Evolutionary conservation across 2,797 vertebrate genomes (phyloP).

Genomic region (Moxostoma hubbsi): DNA sequence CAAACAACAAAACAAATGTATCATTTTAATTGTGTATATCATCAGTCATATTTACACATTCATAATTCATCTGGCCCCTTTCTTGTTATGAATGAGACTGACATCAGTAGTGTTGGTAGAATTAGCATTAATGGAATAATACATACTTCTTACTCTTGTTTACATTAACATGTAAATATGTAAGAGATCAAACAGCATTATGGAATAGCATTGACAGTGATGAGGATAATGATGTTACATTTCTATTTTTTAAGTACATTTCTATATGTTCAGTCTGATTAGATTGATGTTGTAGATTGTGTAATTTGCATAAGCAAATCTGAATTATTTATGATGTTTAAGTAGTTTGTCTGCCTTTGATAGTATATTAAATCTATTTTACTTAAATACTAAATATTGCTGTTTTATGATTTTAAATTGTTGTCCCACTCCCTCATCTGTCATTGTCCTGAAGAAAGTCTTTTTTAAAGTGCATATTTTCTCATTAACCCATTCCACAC

Average conservation of each 20-base stretch:
- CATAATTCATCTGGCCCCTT: no score
- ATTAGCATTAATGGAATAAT: no score
- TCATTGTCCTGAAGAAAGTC: constrained; percentile 33
- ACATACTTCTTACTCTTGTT: constrained; percentile 76
- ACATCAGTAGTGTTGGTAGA: no score
- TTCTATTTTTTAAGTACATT: constrained; percentile 50
- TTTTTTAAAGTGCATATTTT: constrained; percentile 14
- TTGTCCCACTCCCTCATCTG: constrained; percentile 2
- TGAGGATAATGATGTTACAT: constrained; percentile 68
- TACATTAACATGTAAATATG: constrained; percentile 57
- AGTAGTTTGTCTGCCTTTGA: neutral
- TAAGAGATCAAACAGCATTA: constrained; percentile 85
- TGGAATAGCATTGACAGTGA: constrained; percentile 81
- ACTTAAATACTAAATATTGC: neutral
- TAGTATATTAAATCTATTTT: neutral
- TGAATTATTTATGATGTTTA: neutral
- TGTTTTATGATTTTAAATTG: constrained; percentile 4
- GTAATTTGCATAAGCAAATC: neutral
- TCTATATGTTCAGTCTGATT: neutral
- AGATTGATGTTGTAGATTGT: no score
- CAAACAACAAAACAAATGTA: no score
- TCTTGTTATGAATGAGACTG: no score
- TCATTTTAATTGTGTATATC: no score
- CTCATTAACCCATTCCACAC: constrained; percentile 25
- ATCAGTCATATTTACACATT: no score